These are phyloP conservation scores for Luperina testacea DNA, from an alignment of 2,888 invertebrate genomes.

Conservation along the genomic window DNA sequence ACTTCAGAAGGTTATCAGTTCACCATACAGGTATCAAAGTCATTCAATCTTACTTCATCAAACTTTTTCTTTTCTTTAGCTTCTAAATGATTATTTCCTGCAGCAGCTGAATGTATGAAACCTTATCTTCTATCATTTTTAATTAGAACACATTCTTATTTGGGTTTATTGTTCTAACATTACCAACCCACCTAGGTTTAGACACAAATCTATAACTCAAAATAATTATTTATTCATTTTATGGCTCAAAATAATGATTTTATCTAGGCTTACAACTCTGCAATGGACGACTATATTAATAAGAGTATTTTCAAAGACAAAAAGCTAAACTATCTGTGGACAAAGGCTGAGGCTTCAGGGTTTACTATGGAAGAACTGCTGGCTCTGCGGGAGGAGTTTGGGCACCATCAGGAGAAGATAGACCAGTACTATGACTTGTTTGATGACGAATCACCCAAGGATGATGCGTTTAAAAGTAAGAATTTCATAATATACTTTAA, in stretches of 20 bases:
- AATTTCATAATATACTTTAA: neutral
- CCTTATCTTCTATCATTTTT: neutral
- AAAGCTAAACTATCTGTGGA: constrained; percentile 96
- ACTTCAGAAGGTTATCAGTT: constrained; percentile 2
- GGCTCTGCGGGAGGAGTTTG: constrained; percentile 96
- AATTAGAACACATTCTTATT: neutral
- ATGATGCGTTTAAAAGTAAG: constrained; percentile 92
- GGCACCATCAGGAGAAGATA: constrained; percentile 97
- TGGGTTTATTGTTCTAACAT: constrained; percentile 13
- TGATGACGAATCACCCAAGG: constrained; percentile 91
- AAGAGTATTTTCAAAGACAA: constrained; percentile 96
- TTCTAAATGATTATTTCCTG: neutral
- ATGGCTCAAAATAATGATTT: neutral
- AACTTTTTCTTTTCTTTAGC: neutral
- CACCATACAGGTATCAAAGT: constrained; percentile 8
- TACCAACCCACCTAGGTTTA: neutral
- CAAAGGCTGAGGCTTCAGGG: constrained; percentile 96
- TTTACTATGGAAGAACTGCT: constrained; percentile 95
- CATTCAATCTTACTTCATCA: neutral
- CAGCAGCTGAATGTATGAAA: neutral
- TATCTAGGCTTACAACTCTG: constrained; percentile 80
- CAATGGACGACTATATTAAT: constrained; percentile 91
- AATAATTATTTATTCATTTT: neutral
- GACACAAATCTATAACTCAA: neutral
- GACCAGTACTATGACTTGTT: constrained; percentile 96